Percentiles rank a stretch among this genome's conserved stretches.
phyloP scores from a whole-genome alignment of 1,140 invertebrate species.

The Danaus melanippus region DNA sequence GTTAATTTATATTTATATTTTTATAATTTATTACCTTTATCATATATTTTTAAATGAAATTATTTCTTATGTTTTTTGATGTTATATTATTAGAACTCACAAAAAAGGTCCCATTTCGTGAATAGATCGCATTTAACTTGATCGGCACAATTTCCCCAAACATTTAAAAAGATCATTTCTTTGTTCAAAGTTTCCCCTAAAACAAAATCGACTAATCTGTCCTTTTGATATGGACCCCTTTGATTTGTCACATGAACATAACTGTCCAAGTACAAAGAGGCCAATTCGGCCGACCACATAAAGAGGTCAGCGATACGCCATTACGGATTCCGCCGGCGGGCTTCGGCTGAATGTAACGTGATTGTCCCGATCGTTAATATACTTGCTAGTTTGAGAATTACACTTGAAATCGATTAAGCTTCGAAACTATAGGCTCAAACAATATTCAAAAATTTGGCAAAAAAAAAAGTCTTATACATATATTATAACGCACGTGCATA shows the following conservation, averaged over 20 bases:
- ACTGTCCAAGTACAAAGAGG: constrained; percentile 1
- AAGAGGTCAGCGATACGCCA: constrained; percentile 6
- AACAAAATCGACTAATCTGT: constrained; percentile 3
- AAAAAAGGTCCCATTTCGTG: constrained; percentile 1
- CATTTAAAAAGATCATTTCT: not conserved
- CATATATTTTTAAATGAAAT: too few species aligned
- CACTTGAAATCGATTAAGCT: not conserved
- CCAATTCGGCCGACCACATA: constrained; percentile 4
- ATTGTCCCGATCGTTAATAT: constrained; percentile 3
- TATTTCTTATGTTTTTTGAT: not conserved
- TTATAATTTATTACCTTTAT: too few species aligned
- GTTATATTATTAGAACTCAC: constrained; percentile 4
- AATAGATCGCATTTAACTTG: not conserved
- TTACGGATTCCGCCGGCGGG: constrained; percentile 4
- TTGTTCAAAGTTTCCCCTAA: constrained; percentile 1
- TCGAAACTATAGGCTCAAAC: not conserved
- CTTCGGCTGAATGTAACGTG: constrained; percentile 7
- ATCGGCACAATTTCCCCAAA: too few species aligned
- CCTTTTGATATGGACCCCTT: not conserved
- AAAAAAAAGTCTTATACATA: not conserved
- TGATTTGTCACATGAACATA: constrained; percentile 4
- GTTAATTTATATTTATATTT: too few species aligned
- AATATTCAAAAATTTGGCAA: not conserved
- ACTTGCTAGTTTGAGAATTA: constrained; percentile 8
- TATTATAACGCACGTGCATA: not conserved